Percentiles rank a stretch among this genome's conserved stretches.
Conservation (phyloP, 2,888 invertebrate species). For the Augiades crinisus region DNA sequence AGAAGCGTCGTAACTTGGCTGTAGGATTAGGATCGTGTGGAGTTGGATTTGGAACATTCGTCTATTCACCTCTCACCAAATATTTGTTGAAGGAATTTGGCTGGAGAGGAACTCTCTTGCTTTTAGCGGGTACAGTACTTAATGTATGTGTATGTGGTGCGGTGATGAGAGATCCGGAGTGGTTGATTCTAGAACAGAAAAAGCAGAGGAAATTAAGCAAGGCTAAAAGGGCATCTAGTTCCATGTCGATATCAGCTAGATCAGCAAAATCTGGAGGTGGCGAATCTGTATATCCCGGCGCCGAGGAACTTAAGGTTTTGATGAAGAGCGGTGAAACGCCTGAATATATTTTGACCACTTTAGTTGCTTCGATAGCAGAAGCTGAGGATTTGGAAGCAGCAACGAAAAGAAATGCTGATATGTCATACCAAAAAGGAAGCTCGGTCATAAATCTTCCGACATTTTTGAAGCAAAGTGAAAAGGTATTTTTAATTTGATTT, state of each 20-base stretch:
- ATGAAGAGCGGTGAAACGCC: slow-evolving; percentile 87
- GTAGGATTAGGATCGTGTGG: slow-evolving; percentile 94
- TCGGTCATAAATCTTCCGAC: slow-evolving; percentile 91
- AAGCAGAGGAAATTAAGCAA: slow-evolving; percentile 77
- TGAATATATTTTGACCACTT: slow-evolving; percentile 83
- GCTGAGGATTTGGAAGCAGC: slow-evolving; percentile 71
- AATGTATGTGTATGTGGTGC: slow-evolving; percentile 93
- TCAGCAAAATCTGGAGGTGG: slow-evolving; percentile 74
- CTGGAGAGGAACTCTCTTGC: slow-evolving; percentile 90
- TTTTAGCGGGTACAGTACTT: slow-evolving; percentile 91
- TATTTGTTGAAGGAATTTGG: slow-evolving; percentile 88
- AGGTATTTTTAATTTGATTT: slow-evolving; percentile 61
- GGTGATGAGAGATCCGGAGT: slow-evolving; percentile 94
- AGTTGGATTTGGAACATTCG: slow-evolving; percentile 93
- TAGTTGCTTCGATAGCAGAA: slow-evolving; percentile 82
- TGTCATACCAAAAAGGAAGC: slow-evolving; percentile 70
- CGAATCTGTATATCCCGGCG: slow-evolving; percentile 82
- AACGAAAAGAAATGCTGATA: slow-evolving; percentile 71
- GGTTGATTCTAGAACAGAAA: slow-evolving; percentile 86
- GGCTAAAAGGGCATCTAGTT: slow-evolving; percentile 75
- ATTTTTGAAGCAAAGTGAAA: slow-evolving; percentile 87
- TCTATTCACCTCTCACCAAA: slow-evolving; percentile 92
- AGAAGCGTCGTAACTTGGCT: slow-evolving; percentile 91
- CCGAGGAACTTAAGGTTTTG: slow-evolving; percentile 85
- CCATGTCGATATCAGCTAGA: slow-evolving; percentile 72